Base-by-base conservation (phyloP, 2,888 invertebrate species). In the Microctonus brassicae region DNA sequence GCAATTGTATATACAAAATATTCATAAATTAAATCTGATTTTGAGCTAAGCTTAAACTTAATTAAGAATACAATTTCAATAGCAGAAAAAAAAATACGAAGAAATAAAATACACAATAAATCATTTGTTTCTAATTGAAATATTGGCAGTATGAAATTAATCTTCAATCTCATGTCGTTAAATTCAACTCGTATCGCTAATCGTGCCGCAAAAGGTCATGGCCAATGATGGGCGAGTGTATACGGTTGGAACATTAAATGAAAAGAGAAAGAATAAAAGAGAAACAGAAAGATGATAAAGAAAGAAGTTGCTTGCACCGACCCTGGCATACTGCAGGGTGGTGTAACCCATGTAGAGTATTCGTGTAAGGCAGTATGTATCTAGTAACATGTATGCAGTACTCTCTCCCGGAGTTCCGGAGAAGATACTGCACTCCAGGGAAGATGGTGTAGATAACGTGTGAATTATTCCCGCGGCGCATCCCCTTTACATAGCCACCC, bases 401-500 rank as follows among this genome's bases (percentile, higher is more conserved):
- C 76, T 75, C 72, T 76, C 75, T 74, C 68, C 65, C 73, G 66
- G 69, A 76, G 76, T 77, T 72, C 76, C 77, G 77, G 80, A 81
- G 79, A 82, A 83, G 83, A 82, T 82, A 83, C 82, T 82, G 81
- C 82, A 81, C 79, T 81, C 78, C 76, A 79, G 79, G 74, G 78
- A 80, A 86, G 86, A 86, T 86, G 82, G 82, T 84, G 83, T 82
- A 83, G 86, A 86, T 87, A 87, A 84, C 82, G 81, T 82, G 82
- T 86, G 85, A 86, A 86, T 86, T 86, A 86, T 87, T 85, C 83
- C 80, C 79, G 77, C 77, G 76, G 74, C 76, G 75, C 78, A 78
- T 83, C 80, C 81, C 81, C 80, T 63, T 79, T 81, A 36, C 80
- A 79, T 76, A 75, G 75, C 70, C 24, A 22, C 17, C 39, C 24